These are phyloP conservation scores for Leiothrix lutea DNA, from an alignment of 2,113 vertebrate genomes.

Conservation along the genomic window DNA sequence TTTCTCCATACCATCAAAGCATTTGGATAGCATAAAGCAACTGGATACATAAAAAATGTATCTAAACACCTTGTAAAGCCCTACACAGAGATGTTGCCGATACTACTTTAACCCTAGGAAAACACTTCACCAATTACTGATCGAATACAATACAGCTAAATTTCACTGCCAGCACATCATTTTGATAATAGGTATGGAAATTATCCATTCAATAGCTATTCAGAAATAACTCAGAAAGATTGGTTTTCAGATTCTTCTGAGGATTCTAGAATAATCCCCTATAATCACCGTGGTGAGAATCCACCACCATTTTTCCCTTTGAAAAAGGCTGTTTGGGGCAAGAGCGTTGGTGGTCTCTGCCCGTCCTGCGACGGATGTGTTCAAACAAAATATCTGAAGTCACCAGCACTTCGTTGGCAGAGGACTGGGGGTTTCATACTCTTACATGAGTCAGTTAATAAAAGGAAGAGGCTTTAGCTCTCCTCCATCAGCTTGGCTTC, in stretches of 20 bases:
- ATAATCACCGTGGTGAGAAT: constrained; percentile 68
- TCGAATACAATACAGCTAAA: constrained; percentile 76
- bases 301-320: constrained; percentile 41
- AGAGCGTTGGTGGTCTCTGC: constrained; percentile 15
- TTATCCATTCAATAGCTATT: constrained; percentile 78
- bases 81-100: constrained; percentile 59
- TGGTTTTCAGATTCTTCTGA: constrained; percentile 75
- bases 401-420: not conserved
- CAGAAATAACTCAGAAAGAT: constrained; percentile 75
- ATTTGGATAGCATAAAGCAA: constrained; percentile 67
- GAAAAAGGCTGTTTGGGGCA: not conserved
- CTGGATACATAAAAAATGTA: constrained; percentile 68
- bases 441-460: not conserved
- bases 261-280: constrained; percentile 71
- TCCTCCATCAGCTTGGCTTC: not conserved
- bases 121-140: constrained; percentile 76
- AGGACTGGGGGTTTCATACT: not conserved
- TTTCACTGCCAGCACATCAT: constrained; percentile 72
- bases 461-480: not conserved
- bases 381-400: not conserved
- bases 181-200: constrained; percentile 78
- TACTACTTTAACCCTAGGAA: constrained; percentile 69
- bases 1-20: constrained; percentile 60
- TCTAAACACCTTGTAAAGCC: constrained; percentile 71
- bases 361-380: rapidly evolving